These are phyloP conservation scores for Venturia canescens DNA, from an alignment of 1,140 invertebrate species.

Conservation along the genomic window DNA sequence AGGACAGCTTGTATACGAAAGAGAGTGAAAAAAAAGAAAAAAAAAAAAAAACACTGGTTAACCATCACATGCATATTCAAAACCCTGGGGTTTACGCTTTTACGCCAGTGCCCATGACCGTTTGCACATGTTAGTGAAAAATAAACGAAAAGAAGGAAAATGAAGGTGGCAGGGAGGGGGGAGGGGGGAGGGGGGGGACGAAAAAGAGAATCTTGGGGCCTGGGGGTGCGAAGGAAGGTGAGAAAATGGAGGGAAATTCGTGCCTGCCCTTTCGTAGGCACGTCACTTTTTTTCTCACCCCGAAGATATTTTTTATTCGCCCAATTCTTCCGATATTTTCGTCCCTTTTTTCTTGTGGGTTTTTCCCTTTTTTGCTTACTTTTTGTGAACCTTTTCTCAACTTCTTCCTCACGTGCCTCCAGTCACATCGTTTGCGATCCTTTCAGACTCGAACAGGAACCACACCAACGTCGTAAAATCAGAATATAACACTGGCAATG, in stretches of 20 bases:
- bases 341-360: too few relatives aligned
- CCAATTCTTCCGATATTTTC: background rate
- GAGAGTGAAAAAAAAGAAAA: constrained; percentile 2
- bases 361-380: too few relatives aligned
- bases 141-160: background rate
- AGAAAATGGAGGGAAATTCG: constrained; percentile 13
- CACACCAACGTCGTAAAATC: too few relatives aligned
- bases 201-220: too few relatives aligned
- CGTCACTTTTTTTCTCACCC: background rate
- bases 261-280: background rate
- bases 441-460: too few relatives aligned
- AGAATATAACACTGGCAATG: too few relatives aligned
- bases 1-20: too few relatives aligned
- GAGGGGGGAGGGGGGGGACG: too few relatives aligned
- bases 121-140: constrained; percentile 41
- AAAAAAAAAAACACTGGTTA: background rate
- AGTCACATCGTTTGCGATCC: too few relatives aligned
- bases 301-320: background rate
- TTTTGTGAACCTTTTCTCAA: background rate
- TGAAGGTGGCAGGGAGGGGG: too few relatives aligned
- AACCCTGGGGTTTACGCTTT: constrained; percentile 47
- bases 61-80: constrained; percentile 53
- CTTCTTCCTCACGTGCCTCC: background rate
- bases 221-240: background rate
- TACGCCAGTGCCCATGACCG: constrained; percentile 31